Percentiles rank a stretch among this genome's conserved stretches.
Evolutionary conservation across 2,888 invertebrate species (phyloP).

Genomic region (Phengaris arion): DNA sequence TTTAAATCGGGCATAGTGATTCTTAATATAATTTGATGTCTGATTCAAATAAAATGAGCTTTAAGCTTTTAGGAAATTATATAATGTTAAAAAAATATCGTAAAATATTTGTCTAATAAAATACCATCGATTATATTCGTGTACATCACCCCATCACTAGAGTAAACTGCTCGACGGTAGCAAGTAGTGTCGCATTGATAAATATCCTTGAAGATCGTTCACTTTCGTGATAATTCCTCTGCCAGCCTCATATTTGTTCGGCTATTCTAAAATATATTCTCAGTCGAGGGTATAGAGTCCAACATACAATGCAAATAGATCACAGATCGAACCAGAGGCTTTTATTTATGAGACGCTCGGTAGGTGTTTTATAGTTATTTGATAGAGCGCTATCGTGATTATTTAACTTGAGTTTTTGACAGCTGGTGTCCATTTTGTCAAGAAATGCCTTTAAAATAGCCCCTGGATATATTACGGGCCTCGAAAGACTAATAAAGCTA

Average conservation of each 20-base stretch:
- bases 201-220: constrained; percentile 78
- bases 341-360: constrained; percentile 73
- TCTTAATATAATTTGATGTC: no score
- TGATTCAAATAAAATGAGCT: no score
- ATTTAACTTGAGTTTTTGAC: constrained; percentile 70
- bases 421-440: constrained; percentile 60
- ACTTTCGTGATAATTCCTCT: constrained; percentile 73
- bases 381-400: constrained; percentile 77
- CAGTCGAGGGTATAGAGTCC: constrained; percentile 41
- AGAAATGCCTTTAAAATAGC: constrained; percentile 23
- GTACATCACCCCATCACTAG: constrained; percentile 43
- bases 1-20: no score
- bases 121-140: neutral
- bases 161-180: constrained; percentile 75
- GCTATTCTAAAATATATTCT: constrained; percentile 45
- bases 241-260: constrained; percentile 56
- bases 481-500: neutral
- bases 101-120: neutral
- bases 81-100: no score
- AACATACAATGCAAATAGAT: constrained; percentile 37
- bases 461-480: constrained; percentile 23
- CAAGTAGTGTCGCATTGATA: constrained; percentile 77
- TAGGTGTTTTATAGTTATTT: constrained; percentile 76
- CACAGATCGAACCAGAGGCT: constrained; percentile 49
- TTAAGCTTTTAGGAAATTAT: no score